Evolutionary conservation across 2,113 vertebrate genomes (phyloP).

Genomic region (Eurystomus gularis): DNA sequence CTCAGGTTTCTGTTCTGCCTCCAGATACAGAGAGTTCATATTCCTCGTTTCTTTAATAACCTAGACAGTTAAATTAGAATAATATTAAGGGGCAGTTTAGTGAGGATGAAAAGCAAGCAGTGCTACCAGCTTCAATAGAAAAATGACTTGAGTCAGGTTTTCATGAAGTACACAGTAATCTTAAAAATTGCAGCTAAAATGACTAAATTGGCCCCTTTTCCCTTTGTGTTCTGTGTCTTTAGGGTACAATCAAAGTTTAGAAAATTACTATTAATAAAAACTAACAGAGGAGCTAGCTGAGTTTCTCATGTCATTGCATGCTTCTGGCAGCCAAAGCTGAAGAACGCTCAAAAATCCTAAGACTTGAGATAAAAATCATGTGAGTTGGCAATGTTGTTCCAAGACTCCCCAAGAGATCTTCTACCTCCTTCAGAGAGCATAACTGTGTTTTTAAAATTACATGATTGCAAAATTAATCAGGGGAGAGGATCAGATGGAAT

Average conservation of each 20-base stretch:
- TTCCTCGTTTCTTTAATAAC: neutral
- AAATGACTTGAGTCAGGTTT: neutral
- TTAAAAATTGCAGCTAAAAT: constrained; percentile 34
- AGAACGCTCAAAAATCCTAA: neutral
- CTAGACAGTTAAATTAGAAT: neutral
- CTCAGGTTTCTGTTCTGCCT: neutral
- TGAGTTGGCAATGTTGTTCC: neutral
- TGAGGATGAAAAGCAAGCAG: neutral
- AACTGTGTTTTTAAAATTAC: neutral
- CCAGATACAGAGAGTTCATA: neutral
- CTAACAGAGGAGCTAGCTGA: neutral
- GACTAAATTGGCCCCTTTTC: neutral
- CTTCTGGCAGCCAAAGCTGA: constrained; percentile 2
- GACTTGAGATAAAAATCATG: constrained; percentile 33
- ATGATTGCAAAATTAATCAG: neutral
- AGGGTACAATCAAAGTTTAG: constrained; percentile 13
- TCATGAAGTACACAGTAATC: neutral
- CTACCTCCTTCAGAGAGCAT: neutral
- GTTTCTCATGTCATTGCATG: neutral
- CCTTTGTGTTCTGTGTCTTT: constrained; percentile 1
- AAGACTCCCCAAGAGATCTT: neutral
- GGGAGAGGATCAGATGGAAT: neutral
- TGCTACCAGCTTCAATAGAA: neutral
- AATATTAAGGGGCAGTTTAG: constrained; percentile 6
- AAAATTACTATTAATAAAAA: constrained; percentile 31